Evolutionary conservation across 2,113 vertebrate species (phyloP).

Genomic region (Cyanoderma ruficeps): DNA sequence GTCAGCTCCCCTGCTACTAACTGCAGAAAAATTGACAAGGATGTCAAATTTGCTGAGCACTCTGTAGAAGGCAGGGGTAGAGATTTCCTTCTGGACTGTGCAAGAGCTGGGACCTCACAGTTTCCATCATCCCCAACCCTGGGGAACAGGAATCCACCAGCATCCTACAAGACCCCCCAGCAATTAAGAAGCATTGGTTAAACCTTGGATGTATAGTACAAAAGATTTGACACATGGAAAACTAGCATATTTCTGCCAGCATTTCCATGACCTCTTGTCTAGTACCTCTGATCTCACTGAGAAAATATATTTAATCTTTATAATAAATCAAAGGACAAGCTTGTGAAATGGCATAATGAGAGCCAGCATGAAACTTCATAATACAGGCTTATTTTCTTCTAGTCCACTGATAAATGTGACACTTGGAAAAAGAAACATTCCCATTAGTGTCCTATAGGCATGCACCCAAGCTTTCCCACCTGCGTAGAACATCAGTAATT

Average conservation of each 20-base stretch:
- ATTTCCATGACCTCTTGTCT: not conserved
- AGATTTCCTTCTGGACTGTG: not conserved
- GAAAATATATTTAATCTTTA: slow-evolving; percentile 43
- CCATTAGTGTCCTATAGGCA: slow-evolving; percentile 21
- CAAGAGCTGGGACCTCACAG: not conserved
- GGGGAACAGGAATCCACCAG: not conserved
- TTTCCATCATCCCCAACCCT: not conserved
- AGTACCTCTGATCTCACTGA: not conserved
- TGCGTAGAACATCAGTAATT: slow-evolving; percentile 23
- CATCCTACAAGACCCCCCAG: not conserved
- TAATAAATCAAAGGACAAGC: slow-evolving; percentile 33
- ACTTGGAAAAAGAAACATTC: not conserved
- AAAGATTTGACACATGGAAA: not conserved
- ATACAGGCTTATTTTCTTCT: slow-evolving; percentile 31
- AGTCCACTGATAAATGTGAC: slow-evolving; percentile 22
- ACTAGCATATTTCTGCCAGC: not conserved
- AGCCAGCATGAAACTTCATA: slow-evolving; percentile 43
- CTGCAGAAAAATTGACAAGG: slow-evolving; percentile 11
- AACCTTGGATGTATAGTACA: not conserved
- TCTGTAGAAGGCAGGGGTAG: not conserved
- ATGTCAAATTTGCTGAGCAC: not conserved
- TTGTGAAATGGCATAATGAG: slow-evolving; percentile 40
- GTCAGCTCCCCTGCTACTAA: not conserved
- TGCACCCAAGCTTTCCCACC: not conserved
- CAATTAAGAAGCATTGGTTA: not conserved